Conservation (phyloP, 2,888 invertebrate species). For the Andrena haemorrhoa region DNA sequence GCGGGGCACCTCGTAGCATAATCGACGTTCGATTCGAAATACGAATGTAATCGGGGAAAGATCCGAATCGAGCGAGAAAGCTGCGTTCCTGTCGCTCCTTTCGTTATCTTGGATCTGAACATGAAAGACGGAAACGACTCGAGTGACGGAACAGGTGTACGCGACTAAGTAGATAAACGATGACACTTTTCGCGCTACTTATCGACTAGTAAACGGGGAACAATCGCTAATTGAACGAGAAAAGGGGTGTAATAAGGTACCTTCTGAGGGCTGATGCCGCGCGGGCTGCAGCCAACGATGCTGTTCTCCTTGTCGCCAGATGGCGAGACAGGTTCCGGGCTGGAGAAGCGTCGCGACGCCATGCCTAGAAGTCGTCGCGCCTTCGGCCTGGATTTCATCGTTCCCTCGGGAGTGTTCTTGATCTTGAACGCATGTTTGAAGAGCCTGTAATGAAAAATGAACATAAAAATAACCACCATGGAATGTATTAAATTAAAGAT, state of each 20-base stretch:
- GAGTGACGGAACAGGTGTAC: constrained; percentile 11
- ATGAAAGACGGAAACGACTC: not conserved
- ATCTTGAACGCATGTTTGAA: constrained; percentile 82
- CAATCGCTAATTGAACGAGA: not conserved
- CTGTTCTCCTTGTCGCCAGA: constrained; percentile 79
- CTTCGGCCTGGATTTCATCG: constrained; percentile 71
- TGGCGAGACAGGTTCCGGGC: constrained; percentile 73
- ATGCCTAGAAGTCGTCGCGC: constrained; percentile 75
- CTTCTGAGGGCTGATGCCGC: constrained; percentile 77
- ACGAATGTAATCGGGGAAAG: constrained; percentile 4
- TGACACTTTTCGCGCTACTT: not conserved
- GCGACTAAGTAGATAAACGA: not conserved
- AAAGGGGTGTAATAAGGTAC: constrained; percentile 62
- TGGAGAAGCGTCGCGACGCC: constrained; percentile 75
- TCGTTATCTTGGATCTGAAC: not conserved
- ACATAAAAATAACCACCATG: not conserved
- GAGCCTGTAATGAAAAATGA: constrained; percentile 73
- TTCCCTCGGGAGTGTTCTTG: constrained; percentile 78
- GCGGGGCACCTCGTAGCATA: not conserved
- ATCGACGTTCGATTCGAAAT: not conserved
- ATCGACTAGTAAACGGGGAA: not conserved
- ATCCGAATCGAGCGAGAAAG: constrained; percentile 12
- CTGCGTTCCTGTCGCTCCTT: not conserved
- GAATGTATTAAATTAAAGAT: no score
- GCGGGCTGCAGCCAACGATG: constrained; percentile 68